Base-by-base conservation (phyloP, 2,797 vertebrate species). In the Poeciliopsis infans region DNA sequence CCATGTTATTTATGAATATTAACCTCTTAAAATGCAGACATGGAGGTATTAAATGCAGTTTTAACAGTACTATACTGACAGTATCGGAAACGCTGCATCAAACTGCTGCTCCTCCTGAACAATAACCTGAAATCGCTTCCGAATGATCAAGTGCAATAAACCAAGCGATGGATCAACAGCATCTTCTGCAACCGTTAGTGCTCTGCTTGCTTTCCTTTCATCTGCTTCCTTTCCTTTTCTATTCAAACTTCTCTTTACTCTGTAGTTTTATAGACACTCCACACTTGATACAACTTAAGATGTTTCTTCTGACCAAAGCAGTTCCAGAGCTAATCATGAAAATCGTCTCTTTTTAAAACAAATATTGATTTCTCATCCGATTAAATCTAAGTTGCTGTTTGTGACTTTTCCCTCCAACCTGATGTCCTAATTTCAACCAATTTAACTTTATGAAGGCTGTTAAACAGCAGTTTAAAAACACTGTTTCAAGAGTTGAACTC, bases 101-200 rank as follows among this genome's bases (percentile, higher is more conserved):
- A 76, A 68, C 73, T 70, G 76, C 82, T 85, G 83, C 80, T 87
- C 76, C 78, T 87, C 77, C 69, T 74, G 78, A 87, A 86, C 83
- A 88, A 45, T 43, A 15, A 77, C 74, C 76, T 78, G 78, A 81
- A 84, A 79, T 89, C 91, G 91, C 90, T 91, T 91, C 90, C 83
- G 78, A 87, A 82, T 79, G 81, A 83, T 89, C 83, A 90, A 93
- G 95, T 96, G 95, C 95, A 95, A 96, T 96, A 95, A 80, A 91
- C 76, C 68, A 87, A 83, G 68, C 68, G 75, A 86, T 91, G 78
- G 84, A 84, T 86, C 86, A 84, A 84, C 85, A 2, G 64, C 77
- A 73, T 4, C 51, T 2, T n/a, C 39, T 41, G 41, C 68, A 5
- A 57, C 10, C n/a, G 23, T 53, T 13, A 20, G n/a, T 39, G n/a